phyloP scores from a whole-genome alignment of 2,113 vertebrate species.

The Echinops telfairi region DNA sequence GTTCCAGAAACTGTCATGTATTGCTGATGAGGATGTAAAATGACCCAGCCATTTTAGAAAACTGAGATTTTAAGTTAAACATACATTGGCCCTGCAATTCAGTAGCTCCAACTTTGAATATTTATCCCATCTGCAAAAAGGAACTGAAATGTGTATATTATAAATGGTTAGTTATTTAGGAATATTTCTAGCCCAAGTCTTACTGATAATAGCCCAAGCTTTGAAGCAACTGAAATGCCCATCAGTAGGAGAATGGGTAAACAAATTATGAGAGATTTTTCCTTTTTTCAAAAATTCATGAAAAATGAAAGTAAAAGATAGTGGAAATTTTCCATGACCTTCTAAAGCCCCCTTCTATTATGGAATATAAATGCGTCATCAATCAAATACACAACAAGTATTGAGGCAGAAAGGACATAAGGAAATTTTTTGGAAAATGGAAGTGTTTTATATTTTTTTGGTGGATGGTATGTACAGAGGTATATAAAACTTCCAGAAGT shows the following conservation, averaged over 20 bases:
- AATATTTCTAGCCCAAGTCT: not conserved
- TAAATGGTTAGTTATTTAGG: not conserved
- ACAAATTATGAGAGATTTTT: not conserved
- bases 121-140: constrained; percentile 34
- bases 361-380: not conserved
- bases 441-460: not conserved
- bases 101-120: not conserved
- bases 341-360: not conserved
- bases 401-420: not conserved
- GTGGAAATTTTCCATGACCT: no score
- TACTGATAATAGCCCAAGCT: not conserved
- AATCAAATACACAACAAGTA: constrained; percentile 1
- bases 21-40: not conserved
- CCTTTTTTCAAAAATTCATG: no score
- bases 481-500: constrained; percentile 16
- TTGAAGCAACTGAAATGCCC: not conserved
- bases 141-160: constrained; percentile 20
- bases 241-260: constrained; percentile 22
- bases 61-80: not conserved
- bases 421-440: constrained; percentile 29
- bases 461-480: not conserved
- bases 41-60: constrained; percentile 31
- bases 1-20: not conserved
- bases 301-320: no score
- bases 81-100: not conserved